Evolutionary conservation across 2,113 vertebrate genomes (phyloP), one percentile per base, ranked within the genome.

Genomic region (Barbus barbus): DNA sequence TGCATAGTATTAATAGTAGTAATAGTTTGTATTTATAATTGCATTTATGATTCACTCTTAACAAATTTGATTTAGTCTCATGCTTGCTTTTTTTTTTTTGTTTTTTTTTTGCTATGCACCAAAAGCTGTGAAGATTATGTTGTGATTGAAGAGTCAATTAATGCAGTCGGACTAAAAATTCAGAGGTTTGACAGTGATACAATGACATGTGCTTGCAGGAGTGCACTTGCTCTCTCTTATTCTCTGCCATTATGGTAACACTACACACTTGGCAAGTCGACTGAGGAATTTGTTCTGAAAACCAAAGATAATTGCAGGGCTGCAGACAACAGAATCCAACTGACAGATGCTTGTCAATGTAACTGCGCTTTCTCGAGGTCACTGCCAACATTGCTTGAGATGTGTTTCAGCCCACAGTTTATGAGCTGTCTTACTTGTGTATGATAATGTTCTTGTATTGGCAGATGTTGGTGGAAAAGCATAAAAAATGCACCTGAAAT

Each of bases 201-300:
- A 89, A 91, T 89, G 89, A 91, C 81, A 93, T 93, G 92, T 94
- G 91, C 86, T 90, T 87, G 44, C 81, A 84, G 58, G 85, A 87
- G 84, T 83, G 84, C 72, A 84, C 86, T 89, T 83, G 79, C 79
- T 72, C 76, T 72, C 67, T 85, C 63, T 73, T 84, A 73, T 81
- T 56, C 84, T 83, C 82, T 90, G 84, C 85, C 81, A 90, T 85
- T 87, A 84, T 72, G 82, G 82, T 72, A 83, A 85, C 72, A 73
- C 78, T 60, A 76, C 84, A 78, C 83, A 83, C 77, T 86, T 83
- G 61, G 67, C 81, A 71, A 80, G 75, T 85, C 81, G 33, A 60
- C 18, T 33, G 67, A 83, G 84, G 79, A 77, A 84, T 86, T 90
- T 87, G 76, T 84, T 82, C 84, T 81, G 74, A 72, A 88, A 84